Base-by-base conservation (phyloP, 2,113 vertebrate species). In the Vulpes lagopus region DNA sequence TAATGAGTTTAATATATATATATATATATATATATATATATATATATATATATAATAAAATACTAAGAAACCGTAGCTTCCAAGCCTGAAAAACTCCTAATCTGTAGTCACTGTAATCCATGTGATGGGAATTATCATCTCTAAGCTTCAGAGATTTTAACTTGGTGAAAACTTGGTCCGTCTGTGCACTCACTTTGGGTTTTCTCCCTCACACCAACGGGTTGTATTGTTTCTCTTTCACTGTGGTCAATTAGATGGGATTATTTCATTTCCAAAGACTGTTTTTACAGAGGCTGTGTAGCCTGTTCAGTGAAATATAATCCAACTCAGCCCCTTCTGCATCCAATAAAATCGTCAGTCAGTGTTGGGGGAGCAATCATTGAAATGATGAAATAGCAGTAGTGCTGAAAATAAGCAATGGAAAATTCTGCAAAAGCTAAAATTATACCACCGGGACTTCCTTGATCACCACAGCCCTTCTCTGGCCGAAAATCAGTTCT, bases 1-100 rank as follows among this genome's bases (percentile, higher is more conserved):
- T 97, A 97, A 98, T 97, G 97, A 98, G 95, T 93, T 97, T 98
- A 97, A 97, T 94, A 94, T 98, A 97, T 97, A 96, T 97, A 92
- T 91, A 96, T 97, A 92, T 91, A 97, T 96, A 94, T 98, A 97
- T 97, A 96, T 97, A 92, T 91, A 97, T 96, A 94, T 98, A 97
- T 97, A 96, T 97, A 92, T 91, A 97, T 96, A 94, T 98, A 97
- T 97, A 96, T 97, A 92, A 89, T 94, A 96, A 98, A 96, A 95
- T 94, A 94, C 57, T 65, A 97, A 96, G 94, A 83, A 96, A 81
- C 5, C 1, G 3, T 74, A 32, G 55, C 22, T 97, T 91, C 71
- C 60, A 91, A 95, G 86, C 38, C 60, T 86, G 55, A 32, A 67
- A 91, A 92, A 74, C 14, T 76, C 86, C 86, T 96, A 27, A 88